Percentiles rank a stretch among this genome's conserved stretches.
These are phyloP conservation scores for Corythoichthys haematopterus DNA, from an alignment of 2,113 vertebrate genomes.

Conservation along the genomic window DNA sequence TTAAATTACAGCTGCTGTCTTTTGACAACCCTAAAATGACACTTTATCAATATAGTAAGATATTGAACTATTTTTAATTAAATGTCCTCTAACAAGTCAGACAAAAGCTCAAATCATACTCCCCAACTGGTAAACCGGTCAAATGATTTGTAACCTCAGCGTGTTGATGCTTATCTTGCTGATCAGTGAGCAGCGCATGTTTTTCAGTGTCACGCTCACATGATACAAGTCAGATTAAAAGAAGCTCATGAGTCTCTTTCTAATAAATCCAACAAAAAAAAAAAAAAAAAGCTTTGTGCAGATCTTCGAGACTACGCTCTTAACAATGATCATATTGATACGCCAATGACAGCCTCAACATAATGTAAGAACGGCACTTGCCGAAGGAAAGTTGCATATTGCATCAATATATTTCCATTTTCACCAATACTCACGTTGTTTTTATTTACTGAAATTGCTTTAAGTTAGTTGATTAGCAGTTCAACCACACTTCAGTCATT, in stretches of 20 bases:
- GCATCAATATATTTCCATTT: not conserved
- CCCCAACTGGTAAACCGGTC: not conserved
- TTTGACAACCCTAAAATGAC: not conserved
- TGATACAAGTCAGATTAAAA: not conserved
- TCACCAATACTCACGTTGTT: not conserved
- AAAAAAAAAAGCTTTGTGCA: not conserved
- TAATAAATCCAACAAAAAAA: not conserved
- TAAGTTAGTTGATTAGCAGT: too few relatives aligned
- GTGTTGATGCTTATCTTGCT: not conserved
- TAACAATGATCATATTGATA: too few relatives aligned
- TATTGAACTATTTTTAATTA: not conserved
- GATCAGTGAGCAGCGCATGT: not conserved
- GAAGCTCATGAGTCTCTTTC: not conserved
- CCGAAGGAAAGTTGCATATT: not conserved
- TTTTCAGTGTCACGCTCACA: not conserved
- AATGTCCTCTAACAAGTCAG: not conserved
- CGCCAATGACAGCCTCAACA: too few relatives aligned
- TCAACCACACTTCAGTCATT: too few relatives aligned
- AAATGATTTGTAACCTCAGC: not conserved
- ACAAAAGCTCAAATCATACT: not conserved
- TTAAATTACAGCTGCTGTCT: not conserved
- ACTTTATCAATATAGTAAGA: not conserved
- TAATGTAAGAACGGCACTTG: too few relatives aligned
- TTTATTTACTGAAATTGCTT: too few relatives aligned
- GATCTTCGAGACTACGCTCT: too few relatives aligned